Percentiles rank a stretch among this genome's conserved stretches.
Evolutionary conservation across 2,888 invertebrate genomes (phyloP).

Genomic region (Pollenia amentaria): DNA sequence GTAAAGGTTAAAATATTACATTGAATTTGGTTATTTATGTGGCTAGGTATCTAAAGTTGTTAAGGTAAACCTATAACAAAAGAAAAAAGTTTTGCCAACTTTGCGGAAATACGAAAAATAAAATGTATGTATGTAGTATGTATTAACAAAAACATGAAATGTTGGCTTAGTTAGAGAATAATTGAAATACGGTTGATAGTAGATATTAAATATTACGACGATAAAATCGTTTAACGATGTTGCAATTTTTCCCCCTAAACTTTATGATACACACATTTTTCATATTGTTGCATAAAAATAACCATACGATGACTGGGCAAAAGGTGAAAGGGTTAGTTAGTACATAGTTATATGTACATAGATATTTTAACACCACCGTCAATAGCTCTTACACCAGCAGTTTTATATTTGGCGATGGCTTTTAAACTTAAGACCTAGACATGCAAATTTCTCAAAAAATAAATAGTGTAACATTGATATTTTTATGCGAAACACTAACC

Average conservation of each 20-base stretch:
- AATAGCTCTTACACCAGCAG: not conserved
- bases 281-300: conserved; percentile 51
- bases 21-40: no score
- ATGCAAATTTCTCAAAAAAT: conserved; percentile 5
- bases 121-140: not conserved
- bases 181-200: not conserved
- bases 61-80: no score
- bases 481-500: conserved; percentile 85
- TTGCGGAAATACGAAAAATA: not conserved
- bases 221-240: conserved; percentile 70
- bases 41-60: no score
- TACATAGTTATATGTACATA: conserved; percentile 14
- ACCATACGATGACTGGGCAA: conserved; percentile 40
- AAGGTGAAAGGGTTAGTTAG: conserved; percentile 59
- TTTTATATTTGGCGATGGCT: not conserved
- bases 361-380: conserved; percentile 12
- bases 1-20: no score
- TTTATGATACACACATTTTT: conserved; percentile 74
- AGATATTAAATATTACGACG: conserved; percentile 50
- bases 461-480: not conserved
- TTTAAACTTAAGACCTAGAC: conserved; percentile 13
- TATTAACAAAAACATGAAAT: not conserved
- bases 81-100: no score
- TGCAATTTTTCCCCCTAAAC: conserved; percentile 64
- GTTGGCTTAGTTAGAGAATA: not conserved